Percentiles rank a stretch among this genome's conserved stretches.
phyloP scores from a whole-genome alignment of 2,113 vertebrate genomes.

The Thryonomys swinderianus region DNA sequence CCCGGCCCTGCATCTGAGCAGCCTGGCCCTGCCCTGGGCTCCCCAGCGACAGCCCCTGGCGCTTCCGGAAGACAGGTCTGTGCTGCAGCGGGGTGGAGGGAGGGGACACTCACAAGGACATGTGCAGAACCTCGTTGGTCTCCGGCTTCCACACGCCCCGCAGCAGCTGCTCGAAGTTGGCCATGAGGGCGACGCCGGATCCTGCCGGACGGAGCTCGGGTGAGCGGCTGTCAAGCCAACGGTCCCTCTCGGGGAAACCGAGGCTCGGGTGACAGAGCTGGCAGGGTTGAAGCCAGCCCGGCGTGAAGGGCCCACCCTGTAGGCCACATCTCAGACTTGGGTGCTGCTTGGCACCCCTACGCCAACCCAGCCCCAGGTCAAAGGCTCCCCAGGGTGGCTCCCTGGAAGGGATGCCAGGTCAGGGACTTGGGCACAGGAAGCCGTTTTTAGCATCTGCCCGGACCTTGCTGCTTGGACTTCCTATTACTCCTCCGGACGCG shows the following conservation, averaged over 20 bases:
- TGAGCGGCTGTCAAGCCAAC: background rate
- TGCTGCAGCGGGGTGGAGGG: too few relatives aligned
- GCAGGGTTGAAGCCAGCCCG: background rate
- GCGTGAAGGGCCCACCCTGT: background rate
- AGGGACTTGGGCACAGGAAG: background rate
- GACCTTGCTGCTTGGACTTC: too few relatives aligned
- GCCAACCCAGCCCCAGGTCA: too few relatives aligned
- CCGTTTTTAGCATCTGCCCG: too few relatives aligned
- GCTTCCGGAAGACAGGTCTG: background rate
- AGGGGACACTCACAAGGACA: conserved; percentile 95
- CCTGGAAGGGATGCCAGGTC: background rate
- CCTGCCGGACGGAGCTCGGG: conserved; percentile 84
- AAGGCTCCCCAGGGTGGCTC: background rate
- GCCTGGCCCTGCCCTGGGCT: background rate
- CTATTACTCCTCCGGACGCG: background rate
- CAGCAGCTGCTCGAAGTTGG: conserved; percentile 97
- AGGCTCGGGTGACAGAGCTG: background rate
- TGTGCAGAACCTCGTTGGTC: conserved; percentile 95
- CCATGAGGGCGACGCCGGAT: conserved; percentile 95
- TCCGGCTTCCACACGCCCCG: conserved; percentile 98
- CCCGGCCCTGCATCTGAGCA: background rate
- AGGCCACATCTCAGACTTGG: background rate
- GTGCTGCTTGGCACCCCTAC: background rate
- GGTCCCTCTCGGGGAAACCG: background rate
- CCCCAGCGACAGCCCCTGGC: background rate